Conservation (phyloP, 1,140 invertebrate genomes). For the Drepana arcuata region DNA sequence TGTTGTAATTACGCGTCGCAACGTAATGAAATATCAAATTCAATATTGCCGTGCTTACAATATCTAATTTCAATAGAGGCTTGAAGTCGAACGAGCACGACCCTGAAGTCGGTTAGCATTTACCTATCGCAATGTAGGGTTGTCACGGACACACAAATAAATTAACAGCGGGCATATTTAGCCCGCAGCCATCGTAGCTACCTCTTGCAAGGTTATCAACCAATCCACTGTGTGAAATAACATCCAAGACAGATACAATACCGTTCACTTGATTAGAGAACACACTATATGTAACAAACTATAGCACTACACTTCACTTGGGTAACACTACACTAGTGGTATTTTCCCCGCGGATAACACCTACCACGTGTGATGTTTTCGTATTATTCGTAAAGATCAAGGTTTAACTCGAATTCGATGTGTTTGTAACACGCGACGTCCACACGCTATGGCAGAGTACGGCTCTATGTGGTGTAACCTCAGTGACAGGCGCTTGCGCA, state of each 20-base stretch:
- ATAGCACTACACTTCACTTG: conserved; percentile 40
- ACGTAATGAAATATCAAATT: conserved; percentile 11
- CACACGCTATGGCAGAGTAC: conserved; percentile 39
- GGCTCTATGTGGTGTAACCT: conserved; percentile 29
- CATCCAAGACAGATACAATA: conserved; percentile 34
- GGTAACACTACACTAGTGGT: conserved; percentile 6
- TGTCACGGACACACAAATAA: conserved; percentile 44
- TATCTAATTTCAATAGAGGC: conserved; percentile 6
- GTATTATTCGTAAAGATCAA: too few species aligned
- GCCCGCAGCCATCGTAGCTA: conserved; percentile 20
- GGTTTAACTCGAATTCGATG: conserved; percentile 6
- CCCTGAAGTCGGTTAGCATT: conserved; percentile 34
- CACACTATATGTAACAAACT: conserved; percentile 34
- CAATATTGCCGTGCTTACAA: conserved; percentile 8
- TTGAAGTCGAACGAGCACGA: conserved; percentile 6
- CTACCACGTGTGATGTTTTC: too few species aligned
- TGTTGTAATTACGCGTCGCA: conserved; percentile 10
- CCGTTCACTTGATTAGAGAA: conserved; percentile 41
- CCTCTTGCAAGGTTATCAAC: conserved; percentile 46
- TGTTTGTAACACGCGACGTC: conserved; percentile 25
- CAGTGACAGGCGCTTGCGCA: conserved; percentile 40
- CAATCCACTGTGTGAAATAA: conserved; percentile 40
- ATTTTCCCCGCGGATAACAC: too few species aligned
- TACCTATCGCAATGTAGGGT: conserved; percentile 31
- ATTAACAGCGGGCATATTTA: conserved; percentile 38